Evolutionary conservation across 2,888 invertebrate species (phyloP), one percentile per base, ranked within the genome.

Genomic region (Acrobeloides nanus): DNA sequence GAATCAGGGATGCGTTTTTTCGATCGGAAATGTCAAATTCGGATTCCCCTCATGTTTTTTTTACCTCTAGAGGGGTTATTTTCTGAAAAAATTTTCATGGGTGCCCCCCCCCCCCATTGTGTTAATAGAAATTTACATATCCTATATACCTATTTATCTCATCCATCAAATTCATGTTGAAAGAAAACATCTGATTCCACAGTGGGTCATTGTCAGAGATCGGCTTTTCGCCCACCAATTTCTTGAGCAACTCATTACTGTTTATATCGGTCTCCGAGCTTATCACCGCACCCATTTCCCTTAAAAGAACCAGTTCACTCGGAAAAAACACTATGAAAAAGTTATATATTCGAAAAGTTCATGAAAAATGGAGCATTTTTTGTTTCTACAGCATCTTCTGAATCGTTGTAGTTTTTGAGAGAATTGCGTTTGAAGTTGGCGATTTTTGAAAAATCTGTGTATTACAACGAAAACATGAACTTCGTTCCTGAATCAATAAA

Each of bases 151-250:
- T 55, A 26, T 65, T 59, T 5, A 46, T 48, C 20, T 68, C 64
- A 21, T 71, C 68, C 43, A n/a, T n/a, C n/a, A 73, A 52, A 38
- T 70, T 61, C 33, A 68, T 57, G 46, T 69, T 87, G 73, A 89
- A 97, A 0, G 90, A 85, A 29, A 97, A 79, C 57, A 97, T 81
- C 59, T 84, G 83, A 74, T 88, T 88, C 95, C 95, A 97, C 75
- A 88, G 92, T 0, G 85, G 84, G 74, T 89, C 87, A 74, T 88
- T 87, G 6, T 84, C 81, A 4, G 84, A 81, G 62, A 97, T 84
- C 29, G 83, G 79, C 57, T 88, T 38, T 21, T 20, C 38, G 18
- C 63, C 63, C 20, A 57, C 47, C 31, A 69, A 37, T 35, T 57
- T 61, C 41, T 58, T 62, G 33, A 69, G 46, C 37, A 59, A 47